A percentile compares a stretch with the other conserved stretches of the same genome.
phyloP scores from a whole-genome alignment of 2,797 vertebrate genomes.

The Darevskia mixta region DNA sequence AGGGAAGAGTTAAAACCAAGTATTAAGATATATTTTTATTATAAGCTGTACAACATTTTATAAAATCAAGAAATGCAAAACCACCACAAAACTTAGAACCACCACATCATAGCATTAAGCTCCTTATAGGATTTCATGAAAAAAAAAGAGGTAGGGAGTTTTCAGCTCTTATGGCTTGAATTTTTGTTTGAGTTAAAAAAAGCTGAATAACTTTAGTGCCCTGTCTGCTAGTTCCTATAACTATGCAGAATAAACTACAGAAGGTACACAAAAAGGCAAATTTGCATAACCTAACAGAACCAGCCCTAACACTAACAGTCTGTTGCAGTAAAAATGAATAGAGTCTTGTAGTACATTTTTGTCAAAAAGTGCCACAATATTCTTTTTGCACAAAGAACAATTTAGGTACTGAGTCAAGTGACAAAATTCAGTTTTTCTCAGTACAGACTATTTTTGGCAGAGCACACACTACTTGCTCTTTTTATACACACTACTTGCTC shows the following conservation, averaged over 20 bases:
- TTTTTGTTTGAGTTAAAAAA: too few relatives aligned
- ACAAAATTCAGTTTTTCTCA: too few relatives aligned
- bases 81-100: neutral
- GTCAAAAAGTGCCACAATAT: too few relatives aligned
- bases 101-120: neutral
- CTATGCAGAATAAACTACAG: too few relatives aligned
- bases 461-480: neutral
- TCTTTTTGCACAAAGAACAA: too few relatives aligned
- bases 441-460: too few relatives aligned
- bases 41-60: neutral
- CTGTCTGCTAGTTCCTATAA: neutral
- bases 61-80: neutral
- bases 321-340: too few relatives aligned
- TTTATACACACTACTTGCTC: neutral
- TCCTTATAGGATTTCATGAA: neutral
- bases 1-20: neutral
- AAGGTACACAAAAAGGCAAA: too few relatives aligned
- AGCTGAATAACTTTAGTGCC: neutral
- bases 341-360: too few relatives aligned
- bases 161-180: neutral
- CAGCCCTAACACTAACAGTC: too few relatives aligned
- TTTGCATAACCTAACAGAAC: too few relatives aligned
- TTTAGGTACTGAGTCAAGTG: too few relatives aligned
- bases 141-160: neutral
- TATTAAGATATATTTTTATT: neutral